These are phyloP conservation scores for Dryocosmus kuriphilus DNA, from an alignment of 2,888 invertebrate genomes.

Conservation along the genomic window DNA sequence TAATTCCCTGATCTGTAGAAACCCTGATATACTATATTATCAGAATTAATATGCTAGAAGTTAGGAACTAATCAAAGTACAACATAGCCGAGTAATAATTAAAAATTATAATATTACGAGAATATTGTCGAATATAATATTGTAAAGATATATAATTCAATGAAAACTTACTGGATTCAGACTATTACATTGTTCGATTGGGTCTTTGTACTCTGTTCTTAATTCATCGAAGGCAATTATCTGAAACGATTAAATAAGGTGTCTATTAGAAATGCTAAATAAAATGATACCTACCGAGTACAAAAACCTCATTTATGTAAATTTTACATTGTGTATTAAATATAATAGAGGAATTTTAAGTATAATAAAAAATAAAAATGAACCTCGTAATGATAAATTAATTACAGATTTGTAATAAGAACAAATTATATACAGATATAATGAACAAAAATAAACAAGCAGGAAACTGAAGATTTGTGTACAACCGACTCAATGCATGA, in stretches of 20 bases:
- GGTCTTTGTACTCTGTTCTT: constrained; percentile 99
- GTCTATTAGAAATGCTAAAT: not conserved
- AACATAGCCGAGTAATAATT: too few species aligned
- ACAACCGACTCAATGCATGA: not conserved
- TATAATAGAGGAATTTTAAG: not conserved
- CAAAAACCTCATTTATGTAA: not conserved
- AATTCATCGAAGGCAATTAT: constrained; percentile 99
- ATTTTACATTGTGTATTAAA: not conserved
- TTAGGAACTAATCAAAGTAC: too few species aligned
- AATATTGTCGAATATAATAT: not conserved
- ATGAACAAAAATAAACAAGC: not conserved
- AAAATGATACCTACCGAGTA: not conserved
- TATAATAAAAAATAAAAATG: not conserved
- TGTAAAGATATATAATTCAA: not conserved
- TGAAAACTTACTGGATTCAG: constrained; percentile 93
- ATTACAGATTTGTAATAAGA: not conserved
- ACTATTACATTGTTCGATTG: constrained; percentile 99
- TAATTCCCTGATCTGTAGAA: too few species aligned
- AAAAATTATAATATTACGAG: too few species aligned
- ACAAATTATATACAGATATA: not conserved
- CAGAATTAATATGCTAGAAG: too few species aligned
- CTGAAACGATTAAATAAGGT: constrained; percentile 76
- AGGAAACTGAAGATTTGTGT: not conserved
- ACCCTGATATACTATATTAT: too few species aligned
- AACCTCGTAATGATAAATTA: not conserved